phyloP scores from a whole-genome alignment of 2,113 vertebrate genomes.

The Artemisiospiza belli region DNA sequence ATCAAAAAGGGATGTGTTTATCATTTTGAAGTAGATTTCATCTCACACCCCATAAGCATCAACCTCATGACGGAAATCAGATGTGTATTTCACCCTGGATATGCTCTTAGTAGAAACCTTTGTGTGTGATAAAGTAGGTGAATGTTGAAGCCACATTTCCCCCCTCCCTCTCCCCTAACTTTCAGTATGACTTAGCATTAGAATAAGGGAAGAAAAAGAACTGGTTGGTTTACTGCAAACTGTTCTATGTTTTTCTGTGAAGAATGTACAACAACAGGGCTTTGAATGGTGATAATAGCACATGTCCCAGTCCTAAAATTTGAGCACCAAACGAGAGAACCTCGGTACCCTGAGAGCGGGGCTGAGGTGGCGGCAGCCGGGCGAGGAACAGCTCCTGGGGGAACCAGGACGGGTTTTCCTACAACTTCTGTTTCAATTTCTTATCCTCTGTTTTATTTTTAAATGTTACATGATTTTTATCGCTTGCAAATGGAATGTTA shows the following conservation, averaged over 20 bases:
- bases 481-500: slow-evolving; percentile 38
- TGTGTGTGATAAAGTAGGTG: slow-evolving; percentile 60
- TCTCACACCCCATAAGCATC: slow-evolving; percentile 8
- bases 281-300: slow-evolving; percentile 1
- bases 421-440: background rate
- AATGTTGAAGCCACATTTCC: slow-evolving; percentile 11
- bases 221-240: background rate
- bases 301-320: background rate
- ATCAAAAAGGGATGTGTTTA: slow-evolving; percentile 7
- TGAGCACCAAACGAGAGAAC: background rate
- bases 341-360: background rate
- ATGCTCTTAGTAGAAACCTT: slow-evolving; percentile 46
- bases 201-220: slow-evolving; percentile 24
- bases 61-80: background rate
- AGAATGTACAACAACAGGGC: slow-evolving; percentile 44
- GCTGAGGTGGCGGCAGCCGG: background rate
- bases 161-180: background rate
- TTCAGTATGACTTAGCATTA: slow-evolving; percentile 44
- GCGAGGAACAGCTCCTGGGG: background rate
- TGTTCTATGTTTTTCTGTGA: slow-evolving; percentile 22
- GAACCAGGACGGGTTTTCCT: background rate
- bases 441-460: background rate
- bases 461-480: background rate
- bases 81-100: slow-evolving; percentile 47
- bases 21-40: background rate